Base-by-base conservation (phyloP, 2,888 invertebrate species). In the Ormyrus labotus region DNA sequence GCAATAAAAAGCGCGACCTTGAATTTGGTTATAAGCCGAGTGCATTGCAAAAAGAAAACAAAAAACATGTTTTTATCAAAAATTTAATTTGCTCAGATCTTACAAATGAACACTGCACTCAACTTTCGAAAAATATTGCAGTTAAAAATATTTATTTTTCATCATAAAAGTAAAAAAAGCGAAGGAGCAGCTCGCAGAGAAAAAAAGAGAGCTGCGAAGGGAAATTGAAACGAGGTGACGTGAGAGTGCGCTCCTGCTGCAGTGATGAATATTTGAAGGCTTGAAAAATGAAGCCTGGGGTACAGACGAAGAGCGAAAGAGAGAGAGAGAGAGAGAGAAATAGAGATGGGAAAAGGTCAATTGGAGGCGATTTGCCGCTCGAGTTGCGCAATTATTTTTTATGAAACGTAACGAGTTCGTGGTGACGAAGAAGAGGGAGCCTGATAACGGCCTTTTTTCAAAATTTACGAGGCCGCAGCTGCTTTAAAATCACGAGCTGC, bases 211-310 rank as follows among this genome's bases (percentile, higher is more conserved):
- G 10, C 10, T 34, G 48, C 58, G 19, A 6, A 64, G 47, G 13
- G 50, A 74, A 8, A 13, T 5, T 47, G 47, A 70, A 55, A 74
- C 45, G 71, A 65, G 67, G 34, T 45, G 70, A 63, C n/a, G 65
- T 6, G 60, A 19, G 19, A 61, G 68, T 48, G 50, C 57, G 53
- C 50, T 68, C 10, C 19, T 48, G 53, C 13, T 19, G 70, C 45
- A 11, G n/a, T 61, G 67, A 80, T 76, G 76, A 80, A 74, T 64
- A 74, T 80, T 74, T 74, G 58, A 75, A 68, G 53, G 75, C 71
- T 75, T 65, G 71, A 58, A 80, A 80, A 79, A 74, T 53, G 48
- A 78, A 45, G 60, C 60, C 55, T 61, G 19, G 51, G 19, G 71
- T 50, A 11, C 60, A n/a, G 61, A 13, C 50, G 10, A 13, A 11